A percentile compares a stretch with the other conserved stretches of the same genome.
These are phyloP conservation scores for Macropodus opercularis DNA, from an alignment of 2,797 vertebrate species.

Conservation along the genomic window DNA sequence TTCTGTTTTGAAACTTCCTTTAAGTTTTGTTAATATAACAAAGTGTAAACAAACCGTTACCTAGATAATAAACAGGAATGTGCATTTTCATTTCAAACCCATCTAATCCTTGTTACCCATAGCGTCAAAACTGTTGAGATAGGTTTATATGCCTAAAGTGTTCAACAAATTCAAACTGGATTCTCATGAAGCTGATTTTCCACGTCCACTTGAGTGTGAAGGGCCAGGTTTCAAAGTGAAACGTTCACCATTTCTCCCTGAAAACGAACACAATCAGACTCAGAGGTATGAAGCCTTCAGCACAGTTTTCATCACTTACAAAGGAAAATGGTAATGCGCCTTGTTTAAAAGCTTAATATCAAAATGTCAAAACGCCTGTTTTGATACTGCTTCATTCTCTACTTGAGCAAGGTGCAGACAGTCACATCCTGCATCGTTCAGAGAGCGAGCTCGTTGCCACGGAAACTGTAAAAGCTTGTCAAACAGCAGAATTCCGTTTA, in stretches of 20 bases:
- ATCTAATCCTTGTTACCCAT: background rate
- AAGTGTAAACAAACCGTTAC: too few relatives aligned
- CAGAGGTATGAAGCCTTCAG: background rate
- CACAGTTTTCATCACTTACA: background rate
- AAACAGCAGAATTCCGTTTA: conserved; percentile 53
- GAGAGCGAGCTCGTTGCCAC: conserved; percentile 52
- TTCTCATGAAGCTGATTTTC: conserved; percentile 13
- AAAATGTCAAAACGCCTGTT: conserved; percentile 14
- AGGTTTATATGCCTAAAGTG: too few relatives aligned
- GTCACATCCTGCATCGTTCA: conserved; percentile 16
- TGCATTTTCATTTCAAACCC: background rate
- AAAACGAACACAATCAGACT: background rate
- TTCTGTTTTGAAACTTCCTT: too few relatives aligned
- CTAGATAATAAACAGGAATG: background rate
- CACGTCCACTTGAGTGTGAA: conserved; percentile 9
- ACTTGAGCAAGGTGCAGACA: conserved; percentile 2
- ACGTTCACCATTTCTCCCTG: background rate
- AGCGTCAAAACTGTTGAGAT: too few relatives aligned
- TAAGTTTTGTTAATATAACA: too few relatives aligned
- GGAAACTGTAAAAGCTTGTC: conserved; percentile 74
- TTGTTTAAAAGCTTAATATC: conserved; percentile 1
- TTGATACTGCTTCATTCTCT: background rate
- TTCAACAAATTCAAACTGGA: background rate
- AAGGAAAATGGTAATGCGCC: conserved; percentile 6
- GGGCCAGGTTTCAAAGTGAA: conserved; percentile 8